These are phyloP conservation scores for Psilanteris sp. DNA, from an alignment of 1,140 invertebrate species.

Conservation along the genomic window DNA sequence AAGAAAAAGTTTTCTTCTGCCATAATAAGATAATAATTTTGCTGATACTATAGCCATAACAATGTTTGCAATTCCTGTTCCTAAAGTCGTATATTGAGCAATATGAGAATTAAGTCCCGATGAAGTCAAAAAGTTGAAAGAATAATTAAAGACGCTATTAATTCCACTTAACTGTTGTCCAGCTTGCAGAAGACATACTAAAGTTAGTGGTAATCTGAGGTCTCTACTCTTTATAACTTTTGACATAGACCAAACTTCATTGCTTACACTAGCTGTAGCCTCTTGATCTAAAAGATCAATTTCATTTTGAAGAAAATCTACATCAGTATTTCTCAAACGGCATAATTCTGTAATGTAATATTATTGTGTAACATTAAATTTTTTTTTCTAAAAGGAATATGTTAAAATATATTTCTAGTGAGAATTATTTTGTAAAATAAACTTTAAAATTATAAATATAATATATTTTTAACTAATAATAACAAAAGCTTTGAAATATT, in stretches of 20 bases:
- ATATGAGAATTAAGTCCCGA: constrained; percentile 81
- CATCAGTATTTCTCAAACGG: constrained; percentile 70
- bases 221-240: constrained; percentile 80
- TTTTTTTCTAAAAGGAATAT: too few relatives aligned
- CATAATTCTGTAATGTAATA: constrained; percentile 72
- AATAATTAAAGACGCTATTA: constrained; percentile 93
- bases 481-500: too few relatives aligned
- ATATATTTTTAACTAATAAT: too few relatives aligned
- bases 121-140: constrained; percentile 85
- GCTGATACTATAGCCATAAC: constrained; percentile 84
- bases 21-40: constrained; percentile 81
- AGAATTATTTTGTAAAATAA: too few relatives aligned
- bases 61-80: constrained; percentile 86
- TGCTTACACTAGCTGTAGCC: constrained; percentile 67
- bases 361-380: too few relatives aligned
- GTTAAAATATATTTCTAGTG: too few relatives aligned
- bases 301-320: constrained; percentile 68
- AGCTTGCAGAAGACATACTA: constrained; percentile 87
- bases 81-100: constrained; percentile 86
- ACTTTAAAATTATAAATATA: too few relatives aligned
- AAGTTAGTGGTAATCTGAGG: constrained; percentile 84
- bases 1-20: constrained; percentile 82
- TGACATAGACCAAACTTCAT: constrained; percentile 79
- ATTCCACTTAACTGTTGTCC: constrained; percentile 86
- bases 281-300: constrained; percentile 79